phyloP scores from a whole-genome alignment of 2,888 invertebrate species.

The Melieria crassipennis region DNA sequence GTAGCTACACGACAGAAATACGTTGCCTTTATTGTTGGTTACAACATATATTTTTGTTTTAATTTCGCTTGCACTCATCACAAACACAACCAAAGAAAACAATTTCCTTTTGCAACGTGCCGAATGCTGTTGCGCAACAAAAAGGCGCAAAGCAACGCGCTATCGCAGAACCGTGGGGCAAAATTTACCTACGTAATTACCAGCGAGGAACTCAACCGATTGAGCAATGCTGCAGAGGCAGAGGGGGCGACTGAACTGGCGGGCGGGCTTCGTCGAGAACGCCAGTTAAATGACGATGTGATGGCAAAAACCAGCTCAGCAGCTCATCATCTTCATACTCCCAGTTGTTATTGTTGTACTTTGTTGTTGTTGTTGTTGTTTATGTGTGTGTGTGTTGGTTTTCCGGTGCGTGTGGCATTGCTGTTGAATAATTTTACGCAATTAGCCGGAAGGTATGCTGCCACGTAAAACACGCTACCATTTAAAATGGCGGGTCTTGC shows the following conservation, averaged over 20 bases:
- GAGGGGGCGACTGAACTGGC: background rate
- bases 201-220: slow-evolving; percentile 12
- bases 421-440: slow-evolving; percentile 44
- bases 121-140: background rate
- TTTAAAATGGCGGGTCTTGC: background rate
- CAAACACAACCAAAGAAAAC: no score
- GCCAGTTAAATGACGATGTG: no score
- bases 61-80: no score
- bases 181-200: slow-evolving; percentile 31
- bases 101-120: background rate
- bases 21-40: no score
- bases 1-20: no score
- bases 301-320: no score
- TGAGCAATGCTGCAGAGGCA: background rate
- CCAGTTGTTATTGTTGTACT: no score
- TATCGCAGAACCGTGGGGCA: slow-evolving; percentile 23
- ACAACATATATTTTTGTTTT: no score
- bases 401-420: slow-evolving; percentile 18
- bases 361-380: no score
- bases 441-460: slow-evolving; percentile 40
- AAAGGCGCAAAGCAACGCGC: slow-evolving; percentile 2
- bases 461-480: background rate
- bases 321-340: no score
- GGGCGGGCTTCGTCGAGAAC: no score
- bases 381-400: background rate